Evolutionary conservation across 53 echinoderm and acorn worm species (phyloP), one percentile per base, ranked within the genome.

Genomic region (Holothuria leucospilota): DNA sequence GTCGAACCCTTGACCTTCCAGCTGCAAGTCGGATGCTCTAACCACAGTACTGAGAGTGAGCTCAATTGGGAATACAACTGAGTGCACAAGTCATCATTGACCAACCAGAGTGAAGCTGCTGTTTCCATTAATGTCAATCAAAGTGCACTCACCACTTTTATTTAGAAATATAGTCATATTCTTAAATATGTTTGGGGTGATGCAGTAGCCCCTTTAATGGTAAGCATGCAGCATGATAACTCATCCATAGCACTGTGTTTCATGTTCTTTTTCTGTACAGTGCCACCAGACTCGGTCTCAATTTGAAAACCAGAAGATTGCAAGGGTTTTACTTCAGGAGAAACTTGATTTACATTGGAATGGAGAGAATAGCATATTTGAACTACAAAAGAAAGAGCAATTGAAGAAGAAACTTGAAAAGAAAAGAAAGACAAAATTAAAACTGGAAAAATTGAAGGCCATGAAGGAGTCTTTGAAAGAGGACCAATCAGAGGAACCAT

Each of bases 201-300:
- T 40, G 40, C 2, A 66, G 10, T 3, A 28, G 67, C 2, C 11
- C 11, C 18, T 13, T 12, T 29, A 67, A 67, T 18, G 20, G 13
- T 67, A 27, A 18, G 68, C 13, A 67, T 29, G 28, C 25, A 75
- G 12, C 41, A 14, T 74, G 6, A 39, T 29, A 73, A n/a, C 21
- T 13, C 2, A 27, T 29, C 10, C 24, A 29, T 15, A 8, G 30
- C 21, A 34, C 0, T 11, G 0, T 56, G 56, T 56, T 56, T 56
- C 56, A 56, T 56, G 13, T 67, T 1, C 12, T 70, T 14, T 38
- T 38, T 60, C 11, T 79, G 8, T 89, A 1, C 63, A 99, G 99
- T 99, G 99, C 74, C 99, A 99, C 70, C 99, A 99, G 71, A 99
- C 99, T 39, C 88, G 99, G 14, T 99, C 99, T 6, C 92, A 87